Evolutionary conservation across 1,140 invertebrate species (phyloP).

Genomic region (Drosophila kurseongensis): DNA sequence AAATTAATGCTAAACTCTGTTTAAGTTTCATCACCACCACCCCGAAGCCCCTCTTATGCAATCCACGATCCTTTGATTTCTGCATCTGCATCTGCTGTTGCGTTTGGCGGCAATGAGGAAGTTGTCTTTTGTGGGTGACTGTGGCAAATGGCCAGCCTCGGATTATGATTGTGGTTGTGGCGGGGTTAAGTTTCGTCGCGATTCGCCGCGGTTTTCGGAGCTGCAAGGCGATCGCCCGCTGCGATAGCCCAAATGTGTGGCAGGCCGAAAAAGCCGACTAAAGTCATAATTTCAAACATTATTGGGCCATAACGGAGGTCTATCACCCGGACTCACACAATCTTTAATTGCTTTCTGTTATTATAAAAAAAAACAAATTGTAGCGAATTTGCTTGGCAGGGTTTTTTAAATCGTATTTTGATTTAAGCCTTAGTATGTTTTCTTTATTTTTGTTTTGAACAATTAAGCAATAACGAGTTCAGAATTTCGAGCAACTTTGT

Average conservation of each 20-base stretch:
- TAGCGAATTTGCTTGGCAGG: too few species aligned
- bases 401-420: too few species aligned
- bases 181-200: conserved; percentile 38
- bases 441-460: too few species aligned
- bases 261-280: conserved; percentile 7
- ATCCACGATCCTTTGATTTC: conserved; percentile 52
- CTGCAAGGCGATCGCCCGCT: conserved; percentile 33
- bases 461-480: too few species aligned
- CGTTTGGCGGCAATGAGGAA: conserved; percentile 67
- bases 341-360: too few species aligned
- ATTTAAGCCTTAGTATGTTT: too few species aligned
- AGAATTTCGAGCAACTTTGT: too few species aligned
- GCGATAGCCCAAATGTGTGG: conserved; percentile 25
- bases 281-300: conserved; percentile 29
- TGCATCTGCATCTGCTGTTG: conserved; percentile 24
- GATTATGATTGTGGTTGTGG: conserved; percentile 67
- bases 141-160: conserved; percentile 66
- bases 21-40: conserved; percentile 37
- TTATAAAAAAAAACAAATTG: too few species aligned
- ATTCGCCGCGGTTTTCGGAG: conserved; percentile 20
- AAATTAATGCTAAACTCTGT: conserved; percentile 52
- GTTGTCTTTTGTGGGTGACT: conserved; percentile 72
- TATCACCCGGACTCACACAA: neutral
- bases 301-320: conserved; percentile 16
- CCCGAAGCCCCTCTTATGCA: conserved; percentile 56